Percentiles rank a stretch among this genome's conserved stretches.
These are phyloP conservation scores for Eutolmus rufibarbis DNA, from an alignment of 2,888 invertebrate species.

Conservation along the genomic window DNA sequence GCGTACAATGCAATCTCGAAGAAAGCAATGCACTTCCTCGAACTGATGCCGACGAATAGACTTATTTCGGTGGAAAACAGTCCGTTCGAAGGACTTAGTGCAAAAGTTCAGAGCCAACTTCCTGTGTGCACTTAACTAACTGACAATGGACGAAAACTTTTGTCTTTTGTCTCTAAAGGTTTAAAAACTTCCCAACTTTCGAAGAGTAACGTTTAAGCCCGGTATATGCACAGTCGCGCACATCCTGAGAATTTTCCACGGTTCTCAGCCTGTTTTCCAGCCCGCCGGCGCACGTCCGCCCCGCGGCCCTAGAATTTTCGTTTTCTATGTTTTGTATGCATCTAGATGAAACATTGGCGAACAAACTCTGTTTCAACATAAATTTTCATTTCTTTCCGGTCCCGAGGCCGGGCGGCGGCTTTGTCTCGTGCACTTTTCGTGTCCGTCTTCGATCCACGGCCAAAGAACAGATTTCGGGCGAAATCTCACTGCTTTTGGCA, in stretches of 20 bases:
- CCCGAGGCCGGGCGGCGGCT: background rate
- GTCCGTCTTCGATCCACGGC: background rate
- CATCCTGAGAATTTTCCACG: background rate
- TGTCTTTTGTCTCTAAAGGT: constrained; percentile 38
- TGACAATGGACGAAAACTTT: constrained; percentile 37
- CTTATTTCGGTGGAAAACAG: background rate
- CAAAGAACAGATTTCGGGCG: background rate
- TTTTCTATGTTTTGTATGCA: constrained; percentile 24
- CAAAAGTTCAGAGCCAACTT: constrained; percentile 26
- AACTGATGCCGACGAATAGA: constrained; percentile 11
- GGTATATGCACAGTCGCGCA: background rate
- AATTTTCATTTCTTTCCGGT: constrained; percentile 17
- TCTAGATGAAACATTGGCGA: constrained; percentile 22
- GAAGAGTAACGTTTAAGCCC: constrained; percentile 32
- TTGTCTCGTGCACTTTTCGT: background rate
- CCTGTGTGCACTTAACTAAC: constrained; percentile 41
- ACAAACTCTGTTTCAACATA: constrained; percentile 27
- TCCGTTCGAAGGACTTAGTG: constrained; percentile 13
- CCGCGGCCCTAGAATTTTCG: background rate
- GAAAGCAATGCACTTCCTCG: background rate
- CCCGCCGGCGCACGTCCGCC: background rate
- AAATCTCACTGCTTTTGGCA: background rate
- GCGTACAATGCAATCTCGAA: background rate
- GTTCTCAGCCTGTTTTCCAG: background rate
- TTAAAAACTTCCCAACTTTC: constrained; percentile 34